Conservation (phyloP, 2,888 invertebrate species). For the Corbicula japonica region DNA sequence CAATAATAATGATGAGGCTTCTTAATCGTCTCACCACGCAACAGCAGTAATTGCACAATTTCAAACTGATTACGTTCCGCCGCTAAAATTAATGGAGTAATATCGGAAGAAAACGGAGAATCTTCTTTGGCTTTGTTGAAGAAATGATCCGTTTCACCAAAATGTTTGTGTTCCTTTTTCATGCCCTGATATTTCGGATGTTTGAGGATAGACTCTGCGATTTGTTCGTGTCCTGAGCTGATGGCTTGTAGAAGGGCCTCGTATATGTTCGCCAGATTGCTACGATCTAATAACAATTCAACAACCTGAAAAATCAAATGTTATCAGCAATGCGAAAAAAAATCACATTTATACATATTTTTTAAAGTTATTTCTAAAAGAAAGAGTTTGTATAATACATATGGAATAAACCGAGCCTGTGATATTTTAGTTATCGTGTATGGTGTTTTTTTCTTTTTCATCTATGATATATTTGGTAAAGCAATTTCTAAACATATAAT, state of each 20-base stretch:
- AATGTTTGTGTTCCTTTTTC: conserved; percentile 77
- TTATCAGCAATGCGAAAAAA: too few species aligned
- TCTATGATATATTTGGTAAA: too few species aligned
- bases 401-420: too few species aligned
- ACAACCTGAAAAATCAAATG: conserved; percentile 75
- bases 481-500: too few species aligned
- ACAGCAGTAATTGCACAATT: conserved; percentile 79
- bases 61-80: conserved; percentile 83
- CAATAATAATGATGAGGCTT: conserved; percentile 85
- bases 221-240: conserved; percentile 83
- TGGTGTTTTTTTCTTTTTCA: too few species aligned
- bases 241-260: conserved; percentile 83
- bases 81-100: conserved; percentile 83
- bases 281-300: conserved; percentile 78
- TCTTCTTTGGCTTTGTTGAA: conserved; percentile 79
- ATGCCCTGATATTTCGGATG: conserved; percentile 83
- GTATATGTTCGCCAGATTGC: conserved; percentile 80
- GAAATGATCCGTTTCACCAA: conserved; percentile 80
- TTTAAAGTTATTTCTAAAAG: too few species aligned
- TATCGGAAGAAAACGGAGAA: conserved; percentile 82
- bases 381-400: too few species aligned
- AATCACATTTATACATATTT: too few species aligned
- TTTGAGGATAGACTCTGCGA: conserved; percentile 83
- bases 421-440: too few species aligned
- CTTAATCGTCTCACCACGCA: conserved; percentile 82